A percentile compares a stretch with the other conserved stretches of the same genome.
Evolutionary conservation across 92 coral and sea anemone genomes (phyloP).

Genomic region (Palythoa grandis): DNA sequence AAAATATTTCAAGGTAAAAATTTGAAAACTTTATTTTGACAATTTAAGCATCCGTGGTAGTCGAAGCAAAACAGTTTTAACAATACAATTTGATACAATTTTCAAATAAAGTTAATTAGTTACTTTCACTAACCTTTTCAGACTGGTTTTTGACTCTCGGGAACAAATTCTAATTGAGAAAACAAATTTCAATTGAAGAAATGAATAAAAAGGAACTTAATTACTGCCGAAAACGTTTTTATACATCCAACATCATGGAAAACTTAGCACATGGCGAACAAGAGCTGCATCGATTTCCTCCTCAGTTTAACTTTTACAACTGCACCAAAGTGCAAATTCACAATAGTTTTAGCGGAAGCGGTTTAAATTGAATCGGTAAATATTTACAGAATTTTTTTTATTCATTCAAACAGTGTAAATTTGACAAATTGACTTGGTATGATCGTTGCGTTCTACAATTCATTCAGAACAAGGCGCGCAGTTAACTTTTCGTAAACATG

Average conservation of each 20-base stretch:
- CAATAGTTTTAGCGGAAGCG: slow-evolving; percentile 23
- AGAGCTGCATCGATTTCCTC: slow-evolving; percentile 45
- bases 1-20: slow-evolving; percentile 23
- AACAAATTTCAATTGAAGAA: slow-evolving; percentile 10
- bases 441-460: slow-evolving; percentile 45
- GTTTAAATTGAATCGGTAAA: background rate
- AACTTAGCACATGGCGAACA: slow-evolving; percentile 42
- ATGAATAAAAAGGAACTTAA: background rate
- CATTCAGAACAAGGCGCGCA: background rate
- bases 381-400: slow-evolving; percentile 6
- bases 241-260: slow-evolving; percentile 19
- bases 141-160: slow-evolving; percentile 16
- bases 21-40: slow-evolving; percentile 17
- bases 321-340: slow-evolving; percentile 35
- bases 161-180: slow-evolving; percentile 19
- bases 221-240: slow-evolving; percentile 2
- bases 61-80: slow-evolving; percentile 39
- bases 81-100: slow-evolving; percentile 47
- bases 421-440: slow-evolving; percentile 44
- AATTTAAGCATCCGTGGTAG: slow-evolving; percentile 47
- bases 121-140: slow-evolving; percentile 18
- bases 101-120: slow-evolving; percentile 44
- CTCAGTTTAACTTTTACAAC: slow-evolving; percentile 50
- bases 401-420: slow-evolving; percentile 24
- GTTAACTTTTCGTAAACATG: slow-evolving; percentile 9